Conservation (phyloP, 2,888 invertebrate genomes). For the Molorchus minor region DNA sequence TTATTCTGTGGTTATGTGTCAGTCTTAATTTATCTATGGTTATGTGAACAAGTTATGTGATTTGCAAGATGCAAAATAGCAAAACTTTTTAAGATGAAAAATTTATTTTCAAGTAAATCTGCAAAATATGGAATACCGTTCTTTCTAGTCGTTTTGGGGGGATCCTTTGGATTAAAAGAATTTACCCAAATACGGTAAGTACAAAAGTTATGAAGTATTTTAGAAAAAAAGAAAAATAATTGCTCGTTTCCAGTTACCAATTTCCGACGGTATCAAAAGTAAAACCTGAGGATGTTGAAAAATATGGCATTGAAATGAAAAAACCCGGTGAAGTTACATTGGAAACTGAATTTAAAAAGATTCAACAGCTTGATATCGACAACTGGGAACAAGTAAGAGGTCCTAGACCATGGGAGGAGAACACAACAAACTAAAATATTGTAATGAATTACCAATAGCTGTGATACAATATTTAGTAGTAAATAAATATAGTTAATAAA, state of each 20-base stretch:
- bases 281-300: constrained; percentile 72
- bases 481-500: too few relatives aligned
- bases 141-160: constrained; percentile 75
- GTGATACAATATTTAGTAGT: neutral
- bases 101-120: constrained; percentile 49
- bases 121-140: constrained; percentile 77
- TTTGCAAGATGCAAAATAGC: too few relatives aligned
- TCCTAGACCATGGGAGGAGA: constrained; percentile 85
- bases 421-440: constrained; percentile 15
- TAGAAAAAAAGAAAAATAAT: neutral
- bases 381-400: constrained; percentile 88
- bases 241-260: constrained; percentile 57
- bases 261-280: constrained; percentile 69
- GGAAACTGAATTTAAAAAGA: constrained; percentile 78
- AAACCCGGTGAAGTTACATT: constrained; percentile 74
- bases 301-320: constrained; percentile 74
- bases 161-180: constrained; percentile 79
- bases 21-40: too few relatives aligned
- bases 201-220: too few relatives aligned
- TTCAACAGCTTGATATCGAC: constrained; percentile 77
- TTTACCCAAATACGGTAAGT: constrained; percentile 77
- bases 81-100: too few relatives aligned
- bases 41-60: too few relatives aligned
- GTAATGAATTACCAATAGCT: neutral
- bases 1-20: too few relatives aligned